Evolutionary conservation across 1,140 invertebrate genomes (phyloP), one percentile per base, ranked within the genome.

Genomic region (Gonioctena quinquepunctata): DNA sequence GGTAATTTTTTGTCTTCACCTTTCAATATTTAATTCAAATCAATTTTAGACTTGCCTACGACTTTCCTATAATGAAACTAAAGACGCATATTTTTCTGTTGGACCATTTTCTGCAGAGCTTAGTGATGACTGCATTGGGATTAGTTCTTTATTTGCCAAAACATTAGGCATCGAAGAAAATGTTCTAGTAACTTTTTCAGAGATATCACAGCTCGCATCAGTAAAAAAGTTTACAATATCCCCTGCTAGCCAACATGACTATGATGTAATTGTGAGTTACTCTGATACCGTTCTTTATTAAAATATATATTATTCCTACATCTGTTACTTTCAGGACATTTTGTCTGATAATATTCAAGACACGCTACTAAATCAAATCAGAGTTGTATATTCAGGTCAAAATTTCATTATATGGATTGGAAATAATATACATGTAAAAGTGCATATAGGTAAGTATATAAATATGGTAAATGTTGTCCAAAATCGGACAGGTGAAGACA

Each of bases 391-490:
- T 28, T 80, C 81, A 11, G 82, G 85, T 68, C 86, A 88, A 75
- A 87, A 86, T 65, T 78, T 87, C 49, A 77, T 87, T 19, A 86
- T 88, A 18, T 89, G 87, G 87, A 85, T 88, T 76, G 87, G 85
- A 70, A 84, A 82, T 72, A 84, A 82, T 33, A 80, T 86, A 68
- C 79, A 83, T 72, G 82, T 87, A 42, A 82, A 79, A 25, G 76
- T 86, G 54, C 80, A 79, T 79, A 83, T 87, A 59, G 84, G 86
- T 87, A 83, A 83, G 81, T 13, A 42, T 8, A n/a, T n/a, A n/a
- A n/a, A n/a, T n/a, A n/a, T n/a, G n/a, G n/a, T n/a, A n/a, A n/a
- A n/a, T n/a, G n/a, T n/a, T n/a, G n/a, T n/a, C n/a, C n/a, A n/a
- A n/a, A n/a, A n/a, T n/a, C n/a, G n/a, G n/a, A n/a, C n/a, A n/a